These are phyloP conservation scores for Euphydryas editha DNA, from an alignment of 2,888 invertebrate genomes.

Conservation along the genomic window DNA sequence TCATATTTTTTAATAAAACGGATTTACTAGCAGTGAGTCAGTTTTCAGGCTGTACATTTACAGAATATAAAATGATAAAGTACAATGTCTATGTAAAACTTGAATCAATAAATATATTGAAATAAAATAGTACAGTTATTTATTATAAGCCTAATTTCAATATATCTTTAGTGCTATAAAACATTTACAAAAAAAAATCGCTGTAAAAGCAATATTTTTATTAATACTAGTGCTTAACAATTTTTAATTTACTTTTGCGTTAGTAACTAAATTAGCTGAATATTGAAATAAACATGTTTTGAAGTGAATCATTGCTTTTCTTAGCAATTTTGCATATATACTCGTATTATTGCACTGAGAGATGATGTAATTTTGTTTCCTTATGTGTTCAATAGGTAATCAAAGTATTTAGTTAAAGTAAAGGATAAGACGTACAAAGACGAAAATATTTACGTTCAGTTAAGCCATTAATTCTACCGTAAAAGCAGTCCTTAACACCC, in stretches of 20 bases:
- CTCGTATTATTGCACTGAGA: conserved; percentile 1
- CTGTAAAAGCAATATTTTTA: too few species aligned
- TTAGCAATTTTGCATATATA: background rate
- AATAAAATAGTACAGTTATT: too few species aligned
- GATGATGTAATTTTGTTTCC: conserved; percentile 11
- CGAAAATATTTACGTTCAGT: conserved; percentile 19
- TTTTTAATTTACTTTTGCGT: background rate
- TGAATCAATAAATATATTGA: too few species aligned
- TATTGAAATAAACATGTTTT: conserved; percentile 6
- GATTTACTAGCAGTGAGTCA: too few species aligned
- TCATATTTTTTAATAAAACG: too few species aligned
- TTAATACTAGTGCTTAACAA: too few species aligned
- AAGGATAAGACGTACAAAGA: conserved; percentile 11
- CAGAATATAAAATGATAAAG: too few species aligned
- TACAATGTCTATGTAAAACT: too few species aligned
- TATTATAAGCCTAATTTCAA: too few species aligned
- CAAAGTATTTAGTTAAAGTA: conserved; percentile 13
- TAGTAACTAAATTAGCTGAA: conserved; percentile 2
- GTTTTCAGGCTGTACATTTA: too few species aligned
- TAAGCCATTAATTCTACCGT: conserved; percentile 17
- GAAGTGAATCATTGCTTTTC: conserved; percentile 8
- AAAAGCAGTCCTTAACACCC: conserved; percentile 31
- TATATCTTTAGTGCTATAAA: too few species aligned
- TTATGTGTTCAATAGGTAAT: conserved; percentile 5
- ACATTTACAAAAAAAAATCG: too few species aligned